Evolutionary conservation across 1,140 invertebrate species (phyloP).

Genomic region (Camponotus vicinus): DNA sequence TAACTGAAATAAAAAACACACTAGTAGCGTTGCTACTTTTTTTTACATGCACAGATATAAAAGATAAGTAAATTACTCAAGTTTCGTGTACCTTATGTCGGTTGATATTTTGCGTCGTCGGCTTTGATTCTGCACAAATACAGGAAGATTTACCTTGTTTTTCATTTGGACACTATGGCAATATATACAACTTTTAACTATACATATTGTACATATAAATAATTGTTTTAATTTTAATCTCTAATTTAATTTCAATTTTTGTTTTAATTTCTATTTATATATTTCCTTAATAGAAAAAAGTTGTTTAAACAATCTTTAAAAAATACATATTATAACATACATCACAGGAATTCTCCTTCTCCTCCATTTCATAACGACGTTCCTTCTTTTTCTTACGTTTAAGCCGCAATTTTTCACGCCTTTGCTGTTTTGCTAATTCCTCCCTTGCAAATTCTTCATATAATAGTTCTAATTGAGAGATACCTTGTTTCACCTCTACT

Average conservation of each 20-base stretch:
- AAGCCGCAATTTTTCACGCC: conserved; percentile 94
- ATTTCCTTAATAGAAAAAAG: too few species aligned
- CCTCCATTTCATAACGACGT: conserved; percentile 85
- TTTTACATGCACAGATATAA: too few species aligned
- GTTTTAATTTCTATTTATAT: too few species aligned
- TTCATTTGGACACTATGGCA: conserved; percentile 72
- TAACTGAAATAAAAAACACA: conserved; percentile 75
- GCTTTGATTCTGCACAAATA: conserved; percentile 76
- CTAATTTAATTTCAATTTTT: too few species aligned
- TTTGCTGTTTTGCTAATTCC: conserved; percentile 93
- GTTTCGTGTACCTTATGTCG: conserved; percentile 80
- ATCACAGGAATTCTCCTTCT: conserved; percentile 86
- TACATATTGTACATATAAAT: background rate
- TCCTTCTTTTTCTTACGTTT: conserved; percentile 94
- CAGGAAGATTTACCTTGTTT: conserved; percentile 69
- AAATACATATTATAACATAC: conserved; percentile 71
- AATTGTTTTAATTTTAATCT: conserved; percentile 2
- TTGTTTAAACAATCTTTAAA: background rate
- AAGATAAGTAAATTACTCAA: conserved; percentile 13
- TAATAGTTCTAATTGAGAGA: conserved; percentile 94
- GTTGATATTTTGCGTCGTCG: conserved; percentile 78
- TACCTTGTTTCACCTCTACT: conserved; percentile 95
- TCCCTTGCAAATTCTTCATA: conserved; percentile 94
- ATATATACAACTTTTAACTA: conserved; percentile 38
- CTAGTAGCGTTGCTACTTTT: background rate